Conservation (phyloP, 1,140 invertebrate genomes). For the Drosophila novamexicana region DNA sequence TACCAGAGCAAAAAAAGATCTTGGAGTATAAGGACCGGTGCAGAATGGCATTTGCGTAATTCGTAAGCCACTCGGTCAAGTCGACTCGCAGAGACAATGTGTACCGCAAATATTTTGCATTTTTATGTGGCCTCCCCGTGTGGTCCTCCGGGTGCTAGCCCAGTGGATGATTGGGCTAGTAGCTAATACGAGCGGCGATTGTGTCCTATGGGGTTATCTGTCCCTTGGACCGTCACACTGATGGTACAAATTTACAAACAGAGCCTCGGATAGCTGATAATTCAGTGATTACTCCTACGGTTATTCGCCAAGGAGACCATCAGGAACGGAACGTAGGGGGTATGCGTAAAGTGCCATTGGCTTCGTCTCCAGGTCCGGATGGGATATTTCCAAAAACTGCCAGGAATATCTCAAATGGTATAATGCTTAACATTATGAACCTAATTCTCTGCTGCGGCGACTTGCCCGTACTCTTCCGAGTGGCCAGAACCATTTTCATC, state of each 20-base stretch:
- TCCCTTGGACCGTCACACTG: not conserved
- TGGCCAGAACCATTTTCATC: slow-evolving; percentile 37
- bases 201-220: not conserved
- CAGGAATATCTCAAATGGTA: slow-evolving; percentile 19
- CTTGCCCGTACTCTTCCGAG: slow-evolving; percentile 18
- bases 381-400: slow-evolving; percentile 13
- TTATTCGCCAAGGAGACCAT: not conserved
- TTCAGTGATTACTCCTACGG: slow-evolving; percentile 3
- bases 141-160: not conserved
- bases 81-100: not conserved
- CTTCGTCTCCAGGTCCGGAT: slow-evolving; percentile 15
- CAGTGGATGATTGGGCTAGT: not conserved
- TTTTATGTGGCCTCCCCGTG: not conserved
- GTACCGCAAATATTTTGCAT: not conserved
- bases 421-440: slow-evolving; percentile 48
- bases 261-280: slow-evolving; percentile 6
- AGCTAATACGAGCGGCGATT: not conserved
- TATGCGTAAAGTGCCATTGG: not conserved
- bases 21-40: too few relatives aligned
- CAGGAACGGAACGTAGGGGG: slow-evolving; percentile 1
- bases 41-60: not conserved
- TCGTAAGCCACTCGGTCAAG: not conserved
- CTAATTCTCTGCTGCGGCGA: slow-evolving; percentile 35
- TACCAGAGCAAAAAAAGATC: too few relatives aligned
- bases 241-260: not conserved